phyloP scores from a whole-genome alignment of 2,797 vertebrate species.

The Epinephelus coioides region DNA sequence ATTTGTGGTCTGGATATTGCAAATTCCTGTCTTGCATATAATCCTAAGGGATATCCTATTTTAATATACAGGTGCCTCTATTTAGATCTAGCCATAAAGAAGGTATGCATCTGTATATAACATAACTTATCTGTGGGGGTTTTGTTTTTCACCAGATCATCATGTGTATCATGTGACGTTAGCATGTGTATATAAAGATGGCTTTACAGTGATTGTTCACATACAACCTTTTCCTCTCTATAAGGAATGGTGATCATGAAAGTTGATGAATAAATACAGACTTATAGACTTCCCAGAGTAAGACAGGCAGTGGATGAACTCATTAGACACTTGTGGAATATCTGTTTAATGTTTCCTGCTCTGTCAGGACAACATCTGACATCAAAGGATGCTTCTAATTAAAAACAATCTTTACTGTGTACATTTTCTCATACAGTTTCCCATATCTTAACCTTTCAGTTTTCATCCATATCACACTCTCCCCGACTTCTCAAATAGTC shows the following conservation, averaged over 20 bases:
- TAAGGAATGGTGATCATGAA: not conserved
- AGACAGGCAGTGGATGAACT: not conserved
- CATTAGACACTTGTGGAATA: conserved; percentile 22
- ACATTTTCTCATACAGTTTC: not conserved
- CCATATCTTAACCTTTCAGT: not conserved
- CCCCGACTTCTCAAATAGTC: not conserved
- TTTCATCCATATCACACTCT: not conserved
- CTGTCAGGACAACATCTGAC: conserved; percentile 13
- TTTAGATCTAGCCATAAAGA: too few relatives aligned
- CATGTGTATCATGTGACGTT: too few relatives aligned
- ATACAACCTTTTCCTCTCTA: too few relatives aligned
- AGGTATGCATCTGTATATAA: too few relatives aligned
- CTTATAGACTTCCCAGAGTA: not conserved
- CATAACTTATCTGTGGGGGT: too few relatives aligned
- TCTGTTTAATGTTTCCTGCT: conserved; percentile 7
- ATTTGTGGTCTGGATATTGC: too few relatives aligned
- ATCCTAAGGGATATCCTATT: too few relatives aligned
- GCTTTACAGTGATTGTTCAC: too few relatives aligned
- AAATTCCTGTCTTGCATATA: too few relatives aligned
- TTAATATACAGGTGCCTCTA: too few relatives aligned
- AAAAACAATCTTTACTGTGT: not conserved
- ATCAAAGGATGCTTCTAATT: not conserved
- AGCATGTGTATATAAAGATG: too few relatives aligned
- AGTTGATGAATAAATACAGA: conserved; percentile 5
- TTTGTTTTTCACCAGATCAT: too few relatives aligned